Evolutionary conservation across 2,888 invertebrate species (phyloP).

Genomic region (Cryptocheilus praepositus): DNA sequence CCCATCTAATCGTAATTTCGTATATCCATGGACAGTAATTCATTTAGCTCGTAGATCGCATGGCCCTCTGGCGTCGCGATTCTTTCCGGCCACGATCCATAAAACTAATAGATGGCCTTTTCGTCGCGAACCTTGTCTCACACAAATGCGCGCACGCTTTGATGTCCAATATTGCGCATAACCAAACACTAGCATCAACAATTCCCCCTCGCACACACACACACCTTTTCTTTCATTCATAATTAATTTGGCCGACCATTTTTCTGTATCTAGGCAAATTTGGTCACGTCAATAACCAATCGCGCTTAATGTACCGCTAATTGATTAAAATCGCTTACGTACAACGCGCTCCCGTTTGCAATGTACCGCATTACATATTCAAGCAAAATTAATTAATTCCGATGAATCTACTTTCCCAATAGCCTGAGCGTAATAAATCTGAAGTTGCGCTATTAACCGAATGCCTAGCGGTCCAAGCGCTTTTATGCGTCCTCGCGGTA

Average conservation of each 20-base stretch:
- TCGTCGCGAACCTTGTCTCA: background rate
- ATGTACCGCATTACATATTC: conserved; percentile 36
- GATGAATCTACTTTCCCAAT: conserved; percentile 43
- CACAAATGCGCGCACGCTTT: background rate
- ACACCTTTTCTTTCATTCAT: background rate
- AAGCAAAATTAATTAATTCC: conserved; percentile 48
- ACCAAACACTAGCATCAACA: background rate
- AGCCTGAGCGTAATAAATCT: conserved; percentile 42
- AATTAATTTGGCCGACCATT: conserved; percentile 25
- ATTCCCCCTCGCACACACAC: background rate
- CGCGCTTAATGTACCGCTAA: conserved; percentile 37
- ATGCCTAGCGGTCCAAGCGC: background rate
- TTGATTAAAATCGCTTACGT: conserved; percentile 34
- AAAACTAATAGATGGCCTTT: conserved; percentile 39
- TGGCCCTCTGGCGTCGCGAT: conserved; percentile 7
- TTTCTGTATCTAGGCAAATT: conserved; percentile 19
- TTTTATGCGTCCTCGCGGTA: too few species aligned
- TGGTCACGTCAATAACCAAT: conserved; percentile 37
- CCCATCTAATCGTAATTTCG: conserved; percentile 56
- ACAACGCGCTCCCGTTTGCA: conserved; percentile 26
- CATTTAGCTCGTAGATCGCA: conserved; percentile 39
- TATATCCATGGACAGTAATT: conserved; percentile 35
- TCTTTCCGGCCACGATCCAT: conserved; percentile 30
- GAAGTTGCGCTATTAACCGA: conserved; percentile 27
- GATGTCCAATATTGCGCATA: background rate